These are phyloP conservation scores for Phalacrocorax pelagicus DNA, from an alignment of 2,113 vertebrate species.

Conservation along the genomic window DNA sequence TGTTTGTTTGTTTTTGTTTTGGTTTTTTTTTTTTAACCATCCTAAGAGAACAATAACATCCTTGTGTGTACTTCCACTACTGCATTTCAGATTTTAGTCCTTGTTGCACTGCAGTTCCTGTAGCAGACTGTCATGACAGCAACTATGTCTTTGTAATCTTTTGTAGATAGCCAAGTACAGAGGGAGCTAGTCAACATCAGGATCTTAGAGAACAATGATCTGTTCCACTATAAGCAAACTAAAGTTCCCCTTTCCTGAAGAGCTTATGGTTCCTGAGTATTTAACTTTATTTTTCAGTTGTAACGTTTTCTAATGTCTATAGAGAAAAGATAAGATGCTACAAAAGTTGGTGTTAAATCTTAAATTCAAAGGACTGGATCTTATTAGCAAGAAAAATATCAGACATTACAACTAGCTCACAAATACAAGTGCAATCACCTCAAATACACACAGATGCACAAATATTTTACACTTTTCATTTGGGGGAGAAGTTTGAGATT, in stretches of 20 bases:
- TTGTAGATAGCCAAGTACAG: background rate
- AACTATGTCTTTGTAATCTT: background rate
- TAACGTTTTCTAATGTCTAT: background rate
- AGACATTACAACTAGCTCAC: background rate
- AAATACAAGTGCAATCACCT: background rate
- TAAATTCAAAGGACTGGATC: background rate
- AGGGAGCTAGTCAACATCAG: background rate
- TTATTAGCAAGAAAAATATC: background rate
- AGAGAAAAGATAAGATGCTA: background rate
- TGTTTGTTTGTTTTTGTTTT: background rate
- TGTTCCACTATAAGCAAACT: background rate
- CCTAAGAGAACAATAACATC: background rate
- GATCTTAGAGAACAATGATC: background rate
- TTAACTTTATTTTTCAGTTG: background rate
- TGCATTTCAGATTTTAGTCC: background rate
- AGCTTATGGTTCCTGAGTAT: rapidly evolving
- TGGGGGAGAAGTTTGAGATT: background rate
- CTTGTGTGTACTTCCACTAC: background rate
- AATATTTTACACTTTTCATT: background rate
- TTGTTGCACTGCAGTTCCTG: background rate
- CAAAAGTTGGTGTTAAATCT: background rate
- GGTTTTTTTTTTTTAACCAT: background rate
- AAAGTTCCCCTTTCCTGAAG: background rate
- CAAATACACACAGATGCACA: background rate
- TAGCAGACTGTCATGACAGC: background rate